These are phyloP conservation scores for Drosophila bipectinata DNA, from an alignment of 1,140 invertebrate species.

Conservation along the genomic window DNA sequence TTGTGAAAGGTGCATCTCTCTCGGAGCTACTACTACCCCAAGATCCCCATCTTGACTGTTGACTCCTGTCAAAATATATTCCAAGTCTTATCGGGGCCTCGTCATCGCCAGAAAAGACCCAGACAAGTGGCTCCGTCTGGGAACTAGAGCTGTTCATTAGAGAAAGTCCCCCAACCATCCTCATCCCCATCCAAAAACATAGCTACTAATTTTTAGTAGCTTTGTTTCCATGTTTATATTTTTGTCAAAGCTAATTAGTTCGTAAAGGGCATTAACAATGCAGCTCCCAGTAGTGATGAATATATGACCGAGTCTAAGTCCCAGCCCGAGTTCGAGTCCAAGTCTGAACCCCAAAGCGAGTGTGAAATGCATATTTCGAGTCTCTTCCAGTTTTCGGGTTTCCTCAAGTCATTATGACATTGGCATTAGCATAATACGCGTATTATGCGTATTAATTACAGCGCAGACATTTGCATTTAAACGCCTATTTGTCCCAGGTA, in stretches of 20 bases:
- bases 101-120: conserved; percentile 56
- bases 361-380: conserved; percentile 73
- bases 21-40: conserved; percentile 38
- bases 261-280: conserved; percentile 74
- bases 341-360: conserved; percentile 36
- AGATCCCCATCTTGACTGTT: conserved; percentile 56
- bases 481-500: conserved; percentile 73
- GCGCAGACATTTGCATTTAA: conserved; percentile 81
- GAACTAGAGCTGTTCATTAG: conserved; percentile 63
- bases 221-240: conserved; percentile 56
- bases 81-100: conserved; percentile 61
- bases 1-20: conserved; percentile 73
- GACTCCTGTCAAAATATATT: conserved; percentile 73
- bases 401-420: conserved; percentile 69
- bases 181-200: conserved; percentile 25
- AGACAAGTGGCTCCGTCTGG: conserved; percentile 64
- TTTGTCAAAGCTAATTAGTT: conserved; percentile 83
- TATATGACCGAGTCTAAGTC: conserved; percentile 53
- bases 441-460: conserved; percentile 83
- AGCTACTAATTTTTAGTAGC: conserved; percentile 76
- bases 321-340: conserved; percentile 17
- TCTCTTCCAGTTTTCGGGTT: conserved; percentile 24
- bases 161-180: conserved; percentile 59
- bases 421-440: conserved; percentile 77
- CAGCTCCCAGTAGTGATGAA: conserved; percentile 68